phyloP scores from a whole-genome alignment of 2,888 invertebrate genomes.

The Brachypalpus laphriformis region DNA sequence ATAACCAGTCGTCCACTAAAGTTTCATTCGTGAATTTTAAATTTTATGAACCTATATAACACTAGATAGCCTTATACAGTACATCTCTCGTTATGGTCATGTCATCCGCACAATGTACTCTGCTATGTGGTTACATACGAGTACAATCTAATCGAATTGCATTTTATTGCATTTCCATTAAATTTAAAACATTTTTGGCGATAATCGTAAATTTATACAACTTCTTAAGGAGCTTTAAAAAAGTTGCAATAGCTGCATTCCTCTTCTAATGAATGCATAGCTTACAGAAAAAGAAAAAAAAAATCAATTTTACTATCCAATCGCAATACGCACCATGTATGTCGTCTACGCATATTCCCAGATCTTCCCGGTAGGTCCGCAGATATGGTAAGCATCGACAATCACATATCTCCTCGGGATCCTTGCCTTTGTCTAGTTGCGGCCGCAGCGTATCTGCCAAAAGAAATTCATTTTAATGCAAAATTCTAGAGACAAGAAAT shows the following conservation, averaged over 20 bases:
- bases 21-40: no score
- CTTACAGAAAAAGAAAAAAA: background rate
- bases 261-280: background rate
- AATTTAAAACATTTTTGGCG: background rate
- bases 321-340: slow-evolving; percentile 87
- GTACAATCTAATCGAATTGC: no score
- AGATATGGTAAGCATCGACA: slow-evolving; percentile 91
- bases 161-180: background rate
- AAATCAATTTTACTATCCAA: slow-evolving; percentile 6
- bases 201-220: background rate
- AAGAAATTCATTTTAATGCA: slow-evolving; percentile 49
- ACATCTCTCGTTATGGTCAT: no score
- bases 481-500: background rate
- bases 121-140: background rate
- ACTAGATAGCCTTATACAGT: no score
- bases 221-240: background rate
- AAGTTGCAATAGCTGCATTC: background rate
- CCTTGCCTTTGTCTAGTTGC: slow-evolving; percentile 76
- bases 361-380: slow-evolving; percentile 92
- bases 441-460: slow-evolving; percentile 69
- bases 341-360: slow-evolving; percentile 92
- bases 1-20: no score
- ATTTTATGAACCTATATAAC: no score
- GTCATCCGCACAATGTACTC: no score
- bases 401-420: slow-evolving; percentile 84